These are phyloP conservation scores for Heteropelma amictum DNA, from an alignment of 2,888 invertebrate species.

Conservation along the genomic window DNA sequence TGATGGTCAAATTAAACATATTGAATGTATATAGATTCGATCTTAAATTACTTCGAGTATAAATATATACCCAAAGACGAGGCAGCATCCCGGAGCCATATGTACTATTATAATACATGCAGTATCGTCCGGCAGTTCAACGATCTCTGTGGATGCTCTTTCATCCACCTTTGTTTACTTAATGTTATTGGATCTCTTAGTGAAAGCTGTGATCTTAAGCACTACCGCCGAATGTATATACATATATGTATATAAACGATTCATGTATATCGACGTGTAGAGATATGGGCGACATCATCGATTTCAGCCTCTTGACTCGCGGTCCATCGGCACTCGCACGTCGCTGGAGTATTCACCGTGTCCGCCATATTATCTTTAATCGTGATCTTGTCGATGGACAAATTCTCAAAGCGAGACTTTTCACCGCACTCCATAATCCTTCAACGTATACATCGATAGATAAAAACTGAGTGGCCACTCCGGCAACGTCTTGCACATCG, in stretches of 20 bases:
- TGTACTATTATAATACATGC: no score
- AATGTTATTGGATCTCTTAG: slow-evolving; percentile 34
- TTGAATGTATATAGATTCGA: background rate
- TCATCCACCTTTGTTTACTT: slow-evolving; percentile 28
- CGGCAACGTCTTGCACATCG: no score
- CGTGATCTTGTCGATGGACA: slow-evolving; percentile 40
- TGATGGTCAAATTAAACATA: slow-evolving; percentile 9
- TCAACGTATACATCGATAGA: background rate
- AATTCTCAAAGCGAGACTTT: slow-evolving; percentile 3
- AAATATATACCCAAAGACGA: slow-evolving; percentile 9
- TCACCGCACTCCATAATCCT: slow-evolving; percentile 3
- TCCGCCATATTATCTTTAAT: slow-evolving; percentile 9
- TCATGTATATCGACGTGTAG: no score
- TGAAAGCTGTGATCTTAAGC: slow-evolving; percentile 15
- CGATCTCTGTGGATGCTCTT: background rate
- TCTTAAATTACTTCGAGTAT: slow-evolving; percentile 11
- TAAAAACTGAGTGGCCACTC: background rate
- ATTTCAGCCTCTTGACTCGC: slow-evolving; percentile 7
- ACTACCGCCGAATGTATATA: background rate
- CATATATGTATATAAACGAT: background rate
- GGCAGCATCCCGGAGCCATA: no score
- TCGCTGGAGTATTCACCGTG: slow-evolving; percentile 41
- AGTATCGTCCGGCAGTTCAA: background rate
- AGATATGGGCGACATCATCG: slow-evolving; percentile 11
- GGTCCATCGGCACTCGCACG: slow-evolving; percentile 38